Evolutionary conservation across 1,140 invertebrate genomes (phyloP), one percentile per base, ranked within the genome.

Genomic region (Lithobius niger): DNA sequence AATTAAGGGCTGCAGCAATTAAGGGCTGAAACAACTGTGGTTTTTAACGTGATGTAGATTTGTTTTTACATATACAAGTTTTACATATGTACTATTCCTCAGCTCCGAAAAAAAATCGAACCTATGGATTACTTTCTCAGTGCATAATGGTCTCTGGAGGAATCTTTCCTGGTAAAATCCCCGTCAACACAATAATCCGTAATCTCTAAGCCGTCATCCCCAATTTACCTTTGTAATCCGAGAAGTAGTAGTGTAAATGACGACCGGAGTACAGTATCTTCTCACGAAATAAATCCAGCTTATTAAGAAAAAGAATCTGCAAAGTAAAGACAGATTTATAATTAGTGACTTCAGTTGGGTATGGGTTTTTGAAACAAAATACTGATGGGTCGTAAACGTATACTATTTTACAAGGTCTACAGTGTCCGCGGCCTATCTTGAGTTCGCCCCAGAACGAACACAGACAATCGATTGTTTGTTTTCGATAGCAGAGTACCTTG

Each of bases 231-330:
- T 62, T 53, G 63, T 76, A 81, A 64, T 79, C 76, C 6, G 75
- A 69, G 63, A 79, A 78, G 65, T 79, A 81, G 44, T 74, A 66
- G 56, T 76, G 63, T 16, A 81, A 65, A 66, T 80, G 79, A 27
- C 79, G 63, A 36, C 77, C 74, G 24, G 79, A 81, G 64, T 79
- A 75, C 19, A 79, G 67, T 56, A 82, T 78, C 69, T 82, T 82
- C 57, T 77, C 74, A 55, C 69, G 66, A 61, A 77, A 77, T 18
- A 77, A 63, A 61, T 74, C 72, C 21, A 73, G 52, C 61, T 74
- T 74, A 60, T 74, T 74, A 15, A 74, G 60, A 61, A 74, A 74
- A 25, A 74, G 61, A 62, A 74, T 73, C 71, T 73, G 63, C 56
- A 68, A 62, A 55, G 21, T 3, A 4, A 21, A 59, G 2, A 59